These are phyloP conservation scores for Pipistrellus nathusii DNA, from an alignment of 2,797 vertebrate species.

Conservation along the genomic window DNA sequence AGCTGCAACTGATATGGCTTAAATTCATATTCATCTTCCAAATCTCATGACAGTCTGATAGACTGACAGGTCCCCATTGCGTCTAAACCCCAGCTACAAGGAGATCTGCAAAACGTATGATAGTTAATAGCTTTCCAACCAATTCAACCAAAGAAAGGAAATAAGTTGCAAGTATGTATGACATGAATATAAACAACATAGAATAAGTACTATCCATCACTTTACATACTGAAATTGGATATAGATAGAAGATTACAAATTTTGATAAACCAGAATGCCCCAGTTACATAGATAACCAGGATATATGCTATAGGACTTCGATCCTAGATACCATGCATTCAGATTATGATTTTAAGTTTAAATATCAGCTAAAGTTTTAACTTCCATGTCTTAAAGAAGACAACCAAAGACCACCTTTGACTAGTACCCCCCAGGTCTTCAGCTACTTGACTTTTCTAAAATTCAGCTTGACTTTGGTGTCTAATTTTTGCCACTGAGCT, in stretches of 20 bases:
- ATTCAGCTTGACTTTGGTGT: neutral
- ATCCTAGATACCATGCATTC: neutral
- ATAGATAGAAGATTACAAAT: neutral
- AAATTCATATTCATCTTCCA: neutral
- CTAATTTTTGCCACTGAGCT: constrained; percentile 1
- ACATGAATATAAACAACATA: neutral
- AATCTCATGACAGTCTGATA: neutral
- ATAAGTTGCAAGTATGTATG: neutral
- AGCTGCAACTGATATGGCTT: neutral
- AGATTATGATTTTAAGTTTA: neutral
- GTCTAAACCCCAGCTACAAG: neutral
- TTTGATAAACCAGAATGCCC: neutral
- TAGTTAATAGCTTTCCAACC: neutral
- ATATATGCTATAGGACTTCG: neutral
- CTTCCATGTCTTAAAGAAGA: neutral
- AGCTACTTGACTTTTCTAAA: neutral
- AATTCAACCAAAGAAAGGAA: neutral
- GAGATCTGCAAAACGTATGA: neutral
- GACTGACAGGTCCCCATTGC: neutral
- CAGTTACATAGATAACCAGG: neutral
- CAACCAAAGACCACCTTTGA: neutral
- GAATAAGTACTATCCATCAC: neutral
- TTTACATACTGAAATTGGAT: neutral
- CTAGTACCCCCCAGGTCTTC: neutral
- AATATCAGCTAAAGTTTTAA: neutral